phyloP scores from a whole-genome alignment of 2,113 vertebrate genomes.

The Salvelinus fontinalis region DNA sequence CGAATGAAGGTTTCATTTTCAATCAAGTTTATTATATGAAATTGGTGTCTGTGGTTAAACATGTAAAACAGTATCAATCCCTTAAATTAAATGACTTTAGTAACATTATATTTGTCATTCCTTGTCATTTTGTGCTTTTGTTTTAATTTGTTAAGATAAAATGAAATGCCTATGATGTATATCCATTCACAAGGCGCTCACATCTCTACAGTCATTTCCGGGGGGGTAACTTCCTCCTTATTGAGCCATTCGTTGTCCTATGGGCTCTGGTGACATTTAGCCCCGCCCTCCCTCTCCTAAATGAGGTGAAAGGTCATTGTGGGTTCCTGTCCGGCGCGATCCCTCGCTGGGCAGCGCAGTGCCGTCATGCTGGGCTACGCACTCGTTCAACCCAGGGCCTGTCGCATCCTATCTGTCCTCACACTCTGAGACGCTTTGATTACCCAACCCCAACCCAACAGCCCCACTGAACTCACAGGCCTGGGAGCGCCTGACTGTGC shows the following conservation, averaged over 20 bases:
- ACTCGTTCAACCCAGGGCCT: conserved; percentile 83
- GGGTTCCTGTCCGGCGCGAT: conserved; percentile 63
- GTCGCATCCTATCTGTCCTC: conserved; percentile 87
- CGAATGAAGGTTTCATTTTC: too few species aligned
- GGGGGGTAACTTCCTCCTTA: not conserved
- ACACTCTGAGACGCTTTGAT: not conserved
- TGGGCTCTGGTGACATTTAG: too few species aligned
- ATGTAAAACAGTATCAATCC: not conserved
- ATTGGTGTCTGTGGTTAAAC: not conserved
- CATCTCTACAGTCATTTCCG: not conserved
- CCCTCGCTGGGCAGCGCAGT: conserved; percentile 63
- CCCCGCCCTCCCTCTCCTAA: conserved; percentile 18
- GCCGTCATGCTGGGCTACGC: conserved; percentile 74
- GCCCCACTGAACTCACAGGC: not conserved
- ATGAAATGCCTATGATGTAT: not conserved
- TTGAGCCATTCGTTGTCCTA: not conserved
- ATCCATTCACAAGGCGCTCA: not conserved
- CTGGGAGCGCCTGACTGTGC: not conserved
- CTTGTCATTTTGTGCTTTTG: not conserved
- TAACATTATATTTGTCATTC: not conserved
- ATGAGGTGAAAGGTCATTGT: conserved; percentile 62
- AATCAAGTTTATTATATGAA: not conserved
- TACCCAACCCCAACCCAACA: conserved; percentile 1
- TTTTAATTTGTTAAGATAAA: not conserved
- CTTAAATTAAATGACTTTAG: conserved; percentile 13